Evolutionary conservation across 2,797 vertebrate genomes (phyloP).

Genomic region (Pelochelys cantorii): DNA sequence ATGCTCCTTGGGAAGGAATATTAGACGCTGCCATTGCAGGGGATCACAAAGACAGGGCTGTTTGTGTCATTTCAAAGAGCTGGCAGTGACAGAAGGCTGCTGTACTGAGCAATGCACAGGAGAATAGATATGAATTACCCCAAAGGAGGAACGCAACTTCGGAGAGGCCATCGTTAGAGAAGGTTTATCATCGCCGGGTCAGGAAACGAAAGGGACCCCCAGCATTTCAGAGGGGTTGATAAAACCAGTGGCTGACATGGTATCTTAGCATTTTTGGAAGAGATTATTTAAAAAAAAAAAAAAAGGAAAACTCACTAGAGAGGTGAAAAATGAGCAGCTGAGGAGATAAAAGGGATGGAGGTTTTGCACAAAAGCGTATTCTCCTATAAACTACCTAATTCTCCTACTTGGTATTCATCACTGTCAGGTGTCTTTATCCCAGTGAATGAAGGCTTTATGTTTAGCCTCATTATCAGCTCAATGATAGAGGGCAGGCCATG

Average conservation of each 20-base stretch:
- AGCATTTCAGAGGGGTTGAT: slow-evolving; percentile 23
- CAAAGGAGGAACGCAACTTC: not conserved
- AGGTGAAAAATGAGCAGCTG: slow-evolving; percentile 84
- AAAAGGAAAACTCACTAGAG: slow-evolving; percentile 61
- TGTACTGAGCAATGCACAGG: not conserved
- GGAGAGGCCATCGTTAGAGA: not conserved
- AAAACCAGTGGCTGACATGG: slow-evolving; percentile 61
- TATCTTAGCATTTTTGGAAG: slow-evolving; percentile 61
- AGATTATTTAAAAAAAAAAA: slow-evolving; percentile 52
- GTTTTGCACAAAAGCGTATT: slow-evolving; percentile 81
- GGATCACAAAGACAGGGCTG: slow-evolving; percentile 41
- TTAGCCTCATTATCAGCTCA: slow-evolving; percentile 84
- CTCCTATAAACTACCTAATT: slow-evolving; percentile 82
- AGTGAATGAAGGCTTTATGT: slow-evolving; percentile 85
- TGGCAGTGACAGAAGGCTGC: slow-evolving; percentile 67
- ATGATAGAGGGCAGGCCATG: slow-evolving; percentile 80
- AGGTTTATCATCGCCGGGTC: slow-evolving; percentile 49
- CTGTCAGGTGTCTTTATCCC: slow-evolving; percentile 75
- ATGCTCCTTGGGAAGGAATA: slow-evolving; percentile 44
- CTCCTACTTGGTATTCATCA: slow-evolving; percentile 85
- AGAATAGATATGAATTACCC: slow-evolving; percentile 42
- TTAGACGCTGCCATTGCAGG: slow-evolving; percentile 51
- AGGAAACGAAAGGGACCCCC: slow-evolving; percentile 51
- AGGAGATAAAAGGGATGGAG: slow-evolving; percentile 78
- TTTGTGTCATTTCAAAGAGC: slow-evolving; percentile 60